Evolutionary conservation across 2,797 vertebrate genomes (phyloP).

Genomic region (Myotis myotis): DNA sequence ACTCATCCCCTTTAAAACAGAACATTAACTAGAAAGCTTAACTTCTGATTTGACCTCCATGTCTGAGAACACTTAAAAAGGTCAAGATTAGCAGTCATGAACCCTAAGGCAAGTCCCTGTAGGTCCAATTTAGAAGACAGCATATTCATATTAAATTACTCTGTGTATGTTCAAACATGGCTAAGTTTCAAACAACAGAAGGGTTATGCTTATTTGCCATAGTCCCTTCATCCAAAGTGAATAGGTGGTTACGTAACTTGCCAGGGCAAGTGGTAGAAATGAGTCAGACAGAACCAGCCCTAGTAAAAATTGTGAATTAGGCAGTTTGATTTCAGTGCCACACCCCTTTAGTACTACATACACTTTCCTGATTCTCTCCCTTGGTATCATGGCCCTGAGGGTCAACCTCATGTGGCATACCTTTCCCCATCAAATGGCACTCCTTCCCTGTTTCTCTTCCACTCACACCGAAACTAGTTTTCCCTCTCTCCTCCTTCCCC

Average conservation of each 20-base stretch:
- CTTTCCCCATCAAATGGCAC: not conserved
- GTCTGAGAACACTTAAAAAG: slow-evolving; percentile 24
- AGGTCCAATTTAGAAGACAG: slow-evolving; percentile 8
- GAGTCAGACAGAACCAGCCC: slow-evolving; percentile 71
- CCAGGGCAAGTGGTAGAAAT: slow-evolving; percentile 69
- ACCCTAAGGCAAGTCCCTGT: not conserved
- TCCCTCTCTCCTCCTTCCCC: not conserved
- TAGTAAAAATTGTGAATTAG: slow-evolving; percentile 69
- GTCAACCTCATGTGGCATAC: not conserved
- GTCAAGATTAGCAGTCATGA: slow-evolving; percentile 25
- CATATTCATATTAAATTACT: slow-evolving; percentile 20
- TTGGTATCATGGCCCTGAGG: slow-evolving; percentile 20
- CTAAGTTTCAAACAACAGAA: slow-evolving; percentile 48
- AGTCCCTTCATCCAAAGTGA: slow-evolving; percentile 51
- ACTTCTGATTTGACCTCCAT: not conserved
- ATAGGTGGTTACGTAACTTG: slow-evolving; percentile 70
- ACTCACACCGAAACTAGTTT: slow-evolving; percentile 10
- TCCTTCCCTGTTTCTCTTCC: not conserved
- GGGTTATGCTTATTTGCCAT: slow-evolving; percentile 45
- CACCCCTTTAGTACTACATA: slow-evolving; percentile 33
- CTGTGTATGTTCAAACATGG: slow-evolving; percentile 45
- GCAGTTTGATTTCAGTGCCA: slow-evolving; percentile 62
- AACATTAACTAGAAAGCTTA: slow-evolving; percentile 32
- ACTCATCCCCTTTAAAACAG: slow-evolving; percentile 33
- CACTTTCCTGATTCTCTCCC: not conserved